phyloP scores from a whole-genome alignment of 2,888 invertebrate genomes.

The Aleiodes leptofemur region DNA sequence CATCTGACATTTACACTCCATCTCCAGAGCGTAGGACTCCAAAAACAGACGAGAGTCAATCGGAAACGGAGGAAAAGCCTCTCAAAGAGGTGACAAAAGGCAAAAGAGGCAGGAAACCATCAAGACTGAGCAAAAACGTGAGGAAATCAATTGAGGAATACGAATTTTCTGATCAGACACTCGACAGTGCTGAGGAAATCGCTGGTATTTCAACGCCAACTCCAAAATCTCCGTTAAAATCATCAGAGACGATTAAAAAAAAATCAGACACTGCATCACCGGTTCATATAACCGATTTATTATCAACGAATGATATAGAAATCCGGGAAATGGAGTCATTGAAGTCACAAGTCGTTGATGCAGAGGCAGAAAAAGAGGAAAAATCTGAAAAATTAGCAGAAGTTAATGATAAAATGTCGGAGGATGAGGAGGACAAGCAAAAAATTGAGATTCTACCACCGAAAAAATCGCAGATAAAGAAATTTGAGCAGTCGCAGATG shows the following conservation, averaged over 20 bases:
- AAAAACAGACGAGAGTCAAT: slow-evolving; percentile 69
- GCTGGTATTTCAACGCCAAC: neutral
- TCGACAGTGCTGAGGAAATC: slow-evolving; percentile 45
- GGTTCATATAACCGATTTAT: slow-evolving; percentile 40
- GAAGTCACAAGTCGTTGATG: neutral
- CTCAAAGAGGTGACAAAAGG: slow-evolving; percentile 50
- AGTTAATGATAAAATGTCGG: slow-evolving; percentile 24
- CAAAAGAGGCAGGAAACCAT: slow-evolving; percentile 57
- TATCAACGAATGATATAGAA: slow-evolving; percentile 35
- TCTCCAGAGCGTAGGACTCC: slow-evolving; percentile 63
- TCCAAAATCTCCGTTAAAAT: slow-evolving; percentile 17
- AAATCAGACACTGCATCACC: slow-evolving; percentile 1
- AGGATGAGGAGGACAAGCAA: slow-evolving; percentile 37
- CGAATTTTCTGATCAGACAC: slow-evolving; percentile 59
- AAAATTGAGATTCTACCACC: slow-evolving; percentile 62
- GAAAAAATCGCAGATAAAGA: slow-evolving; percentile 73
- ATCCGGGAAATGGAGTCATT: slow-evolving; percentile 25
- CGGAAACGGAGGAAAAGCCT: slow-evolving; percentile 66
- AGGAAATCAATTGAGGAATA: slow-evolving; percentile 58
- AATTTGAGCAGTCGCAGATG: slow-evolving; percentile 69
- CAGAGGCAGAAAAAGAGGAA: slow-evolving; percentile 1
- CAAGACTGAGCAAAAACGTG: slow-evolving; percentile 32
- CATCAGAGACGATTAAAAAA: neutral
- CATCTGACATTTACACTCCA: slow-evolving; percentile 62
- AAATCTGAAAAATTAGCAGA: neutral